Conservation (phyloP, 2,888 invertebrate species). For the Sylvicola cinctus region DNA sequence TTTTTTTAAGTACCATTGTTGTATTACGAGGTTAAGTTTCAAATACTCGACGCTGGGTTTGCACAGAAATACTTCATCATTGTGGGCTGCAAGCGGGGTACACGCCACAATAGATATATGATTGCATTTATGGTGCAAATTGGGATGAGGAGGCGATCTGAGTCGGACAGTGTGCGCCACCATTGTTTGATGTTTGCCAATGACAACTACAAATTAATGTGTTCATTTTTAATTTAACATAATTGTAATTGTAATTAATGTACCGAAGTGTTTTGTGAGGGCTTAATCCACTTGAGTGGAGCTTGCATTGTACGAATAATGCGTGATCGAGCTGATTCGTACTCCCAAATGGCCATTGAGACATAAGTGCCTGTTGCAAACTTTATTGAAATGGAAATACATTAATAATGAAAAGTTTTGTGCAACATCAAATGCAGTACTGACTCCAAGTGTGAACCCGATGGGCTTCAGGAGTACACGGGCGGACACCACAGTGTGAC, state of each 20-base stretch:
- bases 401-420: too few relatives aligned
- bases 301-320: neutral
- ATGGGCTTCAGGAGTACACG: too few relatives aligned
- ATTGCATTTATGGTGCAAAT: slow-evolving; percentile 57
- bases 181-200: slow-evolving; percentile 12
- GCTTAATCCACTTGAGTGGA: too few relatives aligned
- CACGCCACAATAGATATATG: slow-evolving; percentile 66
- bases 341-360: slow-evolving; percentile 71
- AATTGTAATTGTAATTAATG: too few relatives aligned
- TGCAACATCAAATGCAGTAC: too few relatives aligned
- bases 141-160: slow-evolving; percentile 58
- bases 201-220: too few relatives aligned
- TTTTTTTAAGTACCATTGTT: neutral
- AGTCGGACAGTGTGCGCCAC: slow-evolving; percentile 54
- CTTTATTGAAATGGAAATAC: neutral
- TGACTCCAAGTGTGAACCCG: too few relatives aligned
- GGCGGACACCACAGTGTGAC: too few relatives aligned
- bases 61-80: slow-evolving; percentile 77
- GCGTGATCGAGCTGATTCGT: slow-evolving; percentile 32
- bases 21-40: slow-evolving; percentile 1
- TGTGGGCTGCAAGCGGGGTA: slow-evolving; percentile 42
- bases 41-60: slow-evolving; percentile 56
- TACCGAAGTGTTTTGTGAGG: too few relatives aligned
- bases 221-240: too few relatives aligned
- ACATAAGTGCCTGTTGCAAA: slow-evolving; percentile 24